A percentile compares a stretch with the other conserved stretches of the same genome.
phyloP scores from a whole-genome alignment of 2,888 invertebrate genomes.

The Tholera decimalis region DNA sequence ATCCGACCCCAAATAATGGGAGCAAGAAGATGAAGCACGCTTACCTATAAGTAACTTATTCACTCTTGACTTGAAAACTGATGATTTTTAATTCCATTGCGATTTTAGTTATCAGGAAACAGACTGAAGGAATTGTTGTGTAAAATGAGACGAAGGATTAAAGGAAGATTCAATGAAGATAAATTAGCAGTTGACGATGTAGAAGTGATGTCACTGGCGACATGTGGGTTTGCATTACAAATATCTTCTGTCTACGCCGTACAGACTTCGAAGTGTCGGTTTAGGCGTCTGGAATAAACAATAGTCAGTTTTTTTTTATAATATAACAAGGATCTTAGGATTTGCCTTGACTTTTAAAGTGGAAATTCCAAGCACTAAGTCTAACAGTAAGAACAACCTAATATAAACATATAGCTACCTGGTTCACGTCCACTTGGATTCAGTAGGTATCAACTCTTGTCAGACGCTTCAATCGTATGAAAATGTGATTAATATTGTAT shows the following conservation, averaged over 20 bases:
- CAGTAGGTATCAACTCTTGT: too few species aligned
- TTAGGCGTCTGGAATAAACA: not conserved
- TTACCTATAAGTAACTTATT: too few species aligned
- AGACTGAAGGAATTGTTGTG: too few species aligned
- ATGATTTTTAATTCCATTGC: too few species aligned
- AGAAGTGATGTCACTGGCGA: conserved; percentile 40
- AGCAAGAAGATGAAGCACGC: too few species aligned
- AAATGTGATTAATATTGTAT: too few species aligned
- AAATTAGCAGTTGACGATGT: conserved; percentile 24
- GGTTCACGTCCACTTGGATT: too few species aligned
- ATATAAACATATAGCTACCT: too few species aligned
- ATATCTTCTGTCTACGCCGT: conserved; percentile 19
- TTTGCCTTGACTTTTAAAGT: not conserved
- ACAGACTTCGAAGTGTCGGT: not conserved
- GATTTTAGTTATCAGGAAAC: too few species aligned
- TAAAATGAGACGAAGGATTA: conserved; percentile 11
- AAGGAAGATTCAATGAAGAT: conserved; percentile 31
- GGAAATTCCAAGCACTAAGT: not conserved
- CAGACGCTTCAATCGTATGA: too few species aligned
- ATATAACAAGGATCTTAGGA: not conserved
- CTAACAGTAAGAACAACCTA: conserved; percentile 5
- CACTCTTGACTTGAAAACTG: too few species aligned
- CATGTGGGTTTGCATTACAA: conserved; percentile 36
- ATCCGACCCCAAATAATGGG: too few species aligned
- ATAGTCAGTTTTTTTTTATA: not conserved